Evolutionary conservation across 2,888 invertebrate genomes (phyloP), one percentile per base, ranked within the genome.

Genomic region (Phanerotoma sp.): DNA sequence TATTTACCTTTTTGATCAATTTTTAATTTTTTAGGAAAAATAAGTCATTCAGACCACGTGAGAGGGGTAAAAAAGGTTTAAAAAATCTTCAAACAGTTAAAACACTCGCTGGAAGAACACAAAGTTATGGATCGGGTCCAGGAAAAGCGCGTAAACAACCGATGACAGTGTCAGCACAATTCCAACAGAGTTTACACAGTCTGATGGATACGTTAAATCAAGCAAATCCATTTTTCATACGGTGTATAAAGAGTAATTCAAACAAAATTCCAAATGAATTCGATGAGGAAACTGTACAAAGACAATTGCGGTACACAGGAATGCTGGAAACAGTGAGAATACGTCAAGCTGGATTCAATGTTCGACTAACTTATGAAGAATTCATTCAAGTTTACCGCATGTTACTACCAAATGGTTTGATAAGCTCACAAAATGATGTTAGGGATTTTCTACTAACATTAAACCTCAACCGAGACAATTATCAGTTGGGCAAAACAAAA

Each of bases 311-410:
- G 9, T 97, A 97, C 78, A 96, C 96, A 0, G 97, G 97, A 58
- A 97, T 96, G 96, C 74, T 97, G 68, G 96, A 96, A 74, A 97
- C 96, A 0, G 96, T 96, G 11, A 82, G 95, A 65, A 96, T 97
- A 61, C 81, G 96, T 46, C 93, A 95, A 73, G 95, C 96, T 2
- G 96, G 96, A 2, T 97, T 96, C 80, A 95, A 95, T 77, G 95
- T 96, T 58, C 83, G 96, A 30, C 83, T 96, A 30, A 89, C 92
- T 0, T 96, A 95, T 77, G 93, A 95, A 74, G 95, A 96, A 78
- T 97, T 97, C 77, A 91, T 93, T 60, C 93, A 94, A 71, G 80
- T 93, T 54, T 96, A 96, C 77, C 83, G 96, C 70, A 95, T 96
- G 75, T 79, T 97, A 56, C 79, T 96, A 66, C 93, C 93, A 0